These are phyloP conservation scores for Scaptomyza polygonia DNA, from an alignment of 2,888 invertebrate species.

Conservation along the genomic window DNA sequence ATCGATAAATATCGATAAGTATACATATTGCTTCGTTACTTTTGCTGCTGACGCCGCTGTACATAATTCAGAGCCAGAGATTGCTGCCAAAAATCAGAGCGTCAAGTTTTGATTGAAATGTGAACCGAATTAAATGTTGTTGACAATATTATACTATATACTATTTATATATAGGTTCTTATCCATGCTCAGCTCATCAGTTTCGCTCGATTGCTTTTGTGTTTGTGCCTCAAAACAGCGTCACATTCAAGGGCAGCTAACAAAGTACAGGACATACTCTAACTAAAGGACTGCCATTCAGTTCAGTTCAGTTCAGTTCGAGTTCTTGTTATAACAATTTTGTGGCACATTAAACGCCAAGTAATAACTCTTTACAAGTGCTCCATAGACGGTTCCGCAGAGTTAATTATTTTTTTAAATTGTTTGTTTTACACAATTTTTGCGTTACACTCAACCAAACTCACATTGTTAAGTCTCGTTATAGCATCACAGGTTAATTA, in stretches of 20 bases:
- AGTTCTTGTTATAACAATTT: constrained; percentile 4
- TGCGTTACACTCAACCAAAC: constrained; percentile 30
- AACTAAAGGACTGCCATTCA: constrained; percentile 27
- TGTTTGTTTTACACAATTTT: constrained; percentile 25
- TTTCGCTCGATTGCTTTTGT: constrained; percentile 52
- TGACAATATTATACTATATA: constrained; percentile 19
- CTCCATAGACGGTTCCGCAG: constrained; percentile 31
- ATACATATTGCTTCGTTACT: constrained; percentile 35
- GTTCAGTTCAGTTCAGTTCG: constrained; percentile 13
- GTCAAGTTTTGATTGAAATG: constrained; percentile 11
- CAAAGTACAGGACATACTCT: constrained; percentile 49
- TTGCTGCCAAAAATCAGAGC: constrained; percentile 11
- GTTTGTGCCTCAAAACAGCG: constrained; percentile 43
- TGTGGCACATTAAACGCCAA: constrained; percentile 9
- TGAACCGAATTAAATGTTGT: constrained; percentile 48
- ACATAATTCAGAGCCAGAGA: constrained; percentile 30
- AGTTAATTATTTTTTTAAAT: constrained; percentile 37
- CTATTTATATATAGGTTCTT: constrained; percentile 9
- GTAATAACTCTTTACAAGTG: constrained; percentile 18
- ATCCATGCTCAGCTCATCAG: constrained; percentile 27
- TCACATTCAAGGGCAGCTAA: constrained; percentile 49
- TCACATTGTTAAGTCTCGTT: constrained; percentile 19
- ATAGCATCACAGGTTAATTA: constrained; percentile 17
- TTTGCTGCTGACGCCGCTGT: constrained; percentile 40
- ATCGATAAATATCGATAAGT: constrained; percentile 21